phyloP scores from a whole-genome alignment of 2,113 vertebrate genomes.

The Cyprinodon variegatus region DNA sequence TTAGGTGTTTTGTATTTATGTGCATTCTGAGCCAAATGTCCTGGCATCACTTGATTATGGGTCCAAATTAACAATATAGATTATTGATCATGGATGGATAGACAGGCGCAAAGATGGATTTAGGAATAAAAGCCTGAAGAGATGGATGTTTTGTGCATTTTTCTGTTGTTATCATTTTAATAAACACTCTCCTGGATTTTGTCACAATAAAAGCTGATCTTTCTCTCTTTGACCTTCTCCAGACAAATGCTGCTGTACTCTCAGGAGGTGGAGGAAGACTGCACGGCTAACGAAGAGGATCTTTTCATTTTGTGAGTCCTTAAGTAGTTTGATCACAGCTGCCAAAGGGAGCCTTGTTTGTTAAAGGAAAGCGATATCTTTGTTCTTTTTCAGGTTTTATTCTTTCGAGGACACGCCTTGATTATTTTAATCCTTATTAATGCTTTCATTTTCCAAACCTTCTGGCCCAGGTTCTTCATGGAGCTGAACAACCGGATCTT shows the following conservation, averaged over 20 bases:
- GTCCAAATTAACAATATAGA: too few relatives aligned
- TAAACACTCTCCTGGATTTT: background rate
- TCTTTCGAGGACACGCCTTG: background rate
- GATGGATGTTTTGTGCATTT: background rate
- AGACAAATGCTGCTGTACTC: conserved; percentile 96
- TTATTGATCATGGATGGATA: too few relatives aligned
- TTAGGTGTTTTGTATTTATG: too few relatives aligned
- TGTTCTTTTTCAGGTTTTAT: background rate
- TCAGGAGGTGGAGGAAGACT: conserved; percentile 93
- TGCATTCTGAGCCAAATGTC: too few relatives aligned
- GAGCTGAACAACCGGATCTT: conserved; percentile 98
- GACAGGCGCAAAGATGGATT: too few relatives aligned
- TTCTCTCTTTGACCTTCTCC: conserved; percentile 13
- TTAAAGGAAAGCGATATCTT: too few relatives aligned
- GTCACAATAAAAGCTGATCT: background rate
- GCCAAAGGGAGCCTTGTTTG: background rate
- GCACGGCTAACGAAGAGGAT: conserved; percentile 93
- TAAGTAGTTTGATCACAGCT: background rate
- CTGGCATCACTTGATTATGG: too few relatives aligned
- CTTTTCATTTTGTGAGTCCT: conserved; percentile 96
- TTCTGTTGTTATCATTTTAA: background rate
- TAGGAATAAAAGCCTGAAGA: background rate
- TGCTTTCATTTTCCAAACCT: background rate
- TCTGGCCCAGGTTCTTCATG: conserved; percentile 91
- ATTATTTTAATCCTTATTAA: background rate